Base-by-base conservation (phyloP, 2,113 vertebrate species). In the Neomonachus schauinslandi region DNA sequence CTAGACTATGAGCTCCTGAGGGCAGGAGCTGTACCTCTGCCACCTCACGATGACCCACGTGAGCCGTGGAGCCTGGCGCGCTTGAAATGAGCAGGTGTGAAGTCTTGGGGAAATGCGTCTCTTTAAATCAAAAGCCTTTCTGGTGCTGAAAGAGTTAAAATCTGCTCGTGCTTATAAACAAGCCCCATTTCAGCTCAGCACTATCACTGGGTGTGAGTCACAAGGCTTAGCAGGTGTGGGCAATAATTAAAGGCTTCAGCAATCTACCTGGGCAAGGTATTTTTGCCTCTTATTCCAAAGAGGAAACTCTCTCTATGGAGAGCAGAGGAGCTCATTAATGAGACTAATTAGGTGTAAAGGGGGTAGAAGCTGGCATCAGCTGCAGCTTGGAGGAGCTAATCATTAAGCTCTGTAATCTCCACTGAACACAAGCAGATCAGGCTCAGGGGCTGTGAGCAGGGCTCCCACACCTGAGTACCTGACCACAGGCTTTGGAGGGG, bases 341-440 rank as follows among this genome's bases (percentile, higher is more conserved):
- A 99, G 99, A 99, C 99, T 99, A 99, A 99, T 99, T 99, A 99
- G 99, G 99, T 99, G 99, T 99, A 99, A 99, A 99, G 99, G 99
- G 99, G 99, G 98, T 98, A 99, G 99, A 99, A 98, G 97, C 98
- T 99, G 99, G 99, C 99, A 99, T 99, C 99, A 99, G 99, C 99
- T 99, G 99, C 99, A 99, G 99, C 99, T 99, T 99, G 99, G 98
- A 98, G 98, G 98, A 99, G 98, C 98, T 99, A 98, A 99, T 99
- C 99, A 99, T 99, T 99, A 99, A 99, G 99, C 99, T 99, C 98
- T 98, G 99, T 99, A 99, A 99, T 99, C 99, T 99, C 98, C 96
- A 98, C 98, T 98, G 99, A 99, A 99, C 99, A 99, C 99, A 99
- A 99, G 99, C 99, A 99, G 99, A 99, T 99, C 99, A 97, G 99